Evolutionary conservation across 2,797 vertebrate genomes (phyloP), one percentile per base, ranked within the genome.

Genomic region (Lates japonicus): DNA sequence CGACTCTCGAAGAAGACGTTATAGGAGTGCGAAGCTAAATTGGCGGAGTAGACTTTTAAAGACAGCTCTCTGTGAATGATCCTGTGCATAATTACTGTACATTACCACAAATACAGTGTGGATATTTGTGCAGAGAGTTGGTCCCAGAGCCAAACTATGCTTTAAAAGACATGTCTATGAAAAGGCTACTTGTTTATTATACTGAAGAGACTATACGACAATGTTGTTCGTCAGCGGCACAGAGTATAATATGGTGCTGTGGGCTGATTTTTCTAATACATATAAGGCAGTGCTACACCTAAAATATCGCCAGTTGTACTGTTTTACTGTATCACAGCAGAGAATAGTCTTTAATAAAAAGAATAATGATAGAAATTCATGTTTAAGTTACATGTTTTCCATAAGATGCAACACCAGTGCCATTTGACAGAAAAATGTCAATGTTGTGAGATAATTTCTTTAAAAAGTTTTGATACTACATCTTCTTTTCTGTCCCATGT

Each of bases 211-310:
- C 19, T 35, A 54, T n/a, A 20, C n/a, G 1, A 61, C 61, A 20
- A 19, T n/a, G 46, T 4, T 41, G 37, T 65, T 63, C 39, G 22
- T 59, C 39, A 70, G 74, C 6, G 22, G 49, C 60, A 64, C 17
- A 75, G 69, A 70, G 41, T 65, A 68, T n/a, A 31, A 16, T 48
- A 25, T 52, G 60, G 70, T 58, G 54, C 22, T 39, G 12, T 46
- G 13, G 39, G 42, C 22, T 70, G 59, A 58, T 76, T 58, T 16
- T 68, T 48, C 20, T 64, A 46, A 73, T 69, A 22, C 33, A 78
- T 70, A 69, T 54, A 35, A 83, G 78, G 78, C 76, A 82, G 75
- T 42, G 25, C 61, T 76, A 74, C 46, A 74, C 25, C 70, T 68
- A 54, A 68, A 71, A 60, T 54, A 66, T 17, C 13, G 72, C 67